Conservation (phyloP, 2,113 vertebrate species). For the Lycocorax pyrrhopterus region DNA sequence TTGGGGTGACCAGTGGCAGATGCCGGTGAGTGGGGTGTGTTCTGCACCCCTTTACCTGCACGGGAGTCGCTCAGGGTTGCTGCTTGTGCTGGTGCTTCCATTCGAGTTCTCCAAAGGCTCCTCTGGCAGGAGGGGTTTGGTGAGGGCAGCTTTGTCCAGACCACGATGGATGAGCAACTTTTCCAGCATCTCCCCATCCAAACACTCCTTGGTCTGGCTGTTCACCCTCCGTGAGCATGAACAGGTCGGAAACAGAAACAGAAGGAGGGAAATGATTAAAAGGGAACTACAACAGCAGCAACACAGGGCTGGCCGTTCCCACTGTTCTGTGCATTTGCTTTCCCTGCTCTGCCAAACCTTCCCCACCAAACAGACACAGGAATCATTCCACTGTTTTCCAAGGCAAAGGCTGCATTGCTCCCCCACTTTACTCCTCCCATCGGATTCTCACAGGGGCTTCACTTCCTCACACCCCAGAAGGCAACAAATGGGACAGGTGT, state of each 20-base stretch:
- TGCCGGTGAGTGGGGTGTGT: neutral
- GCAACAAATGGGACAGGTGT: neutral
- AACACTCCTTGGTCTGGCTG: rapidly evolving
- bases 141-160: neutral
- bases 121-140: neutral
- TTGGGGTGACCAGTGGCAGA: neutral
- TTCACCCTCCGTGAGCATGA: rapidly evolving
- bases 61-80: no score
- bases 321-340: neutral
- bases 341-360: neutral
- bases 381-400: neutral
- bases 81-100: rapidly evolving
- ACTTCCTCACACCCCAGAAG: neutral
- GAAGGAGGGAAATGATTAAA: neutral
- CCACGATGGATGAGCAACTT: neutral
- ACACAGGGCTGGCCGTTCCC: rapidly evolving
- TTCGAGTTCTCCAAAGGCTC: neutral
- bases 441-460: neutral
- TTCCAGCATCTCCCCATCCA: neutral
- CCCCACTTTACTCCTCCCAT: rapidly evolving
- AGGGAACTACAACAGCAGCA: neutral
- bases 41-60: neutral
- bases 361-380: neutral
- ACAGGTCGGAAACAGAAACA: neutral
- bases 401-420: neutral